Evolutionary conservation across 92 coral and sea anemone species (phyloP).

Genomic region (Parazoanthus darwini): DNA sequence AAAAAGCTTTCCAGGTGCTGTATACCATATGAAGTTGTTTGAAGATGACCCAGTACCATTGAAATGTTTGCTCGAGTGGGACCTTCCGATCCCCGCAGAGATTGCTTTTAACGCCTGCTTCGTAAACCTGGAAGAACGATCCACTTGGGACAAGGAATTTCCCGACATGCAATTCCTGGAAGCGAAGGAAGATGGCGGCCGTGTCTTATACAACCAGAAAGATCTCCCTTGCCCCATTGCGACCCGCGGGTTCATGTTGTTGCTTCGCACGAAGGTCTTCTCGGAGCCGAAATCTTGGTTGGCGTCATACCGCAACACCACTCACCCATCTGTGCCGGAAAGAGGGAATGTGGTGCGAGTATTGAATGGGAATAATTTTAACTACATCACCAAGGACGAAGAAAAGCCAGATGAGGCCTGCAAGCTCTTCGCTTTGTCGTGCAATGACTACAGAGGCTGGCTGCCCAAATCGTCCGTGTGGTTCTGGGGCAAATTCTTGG

Average conservation of each 20-base stretch:
- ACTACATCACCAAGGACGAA: conserved; percentile 26
- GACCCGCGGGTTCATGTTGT: conserved; percentile 13
- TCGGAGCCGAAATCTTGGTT: conserved; percentile 23
- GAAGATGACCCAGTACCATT: conserved; percentile 4
- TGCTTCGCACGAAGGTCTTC: background rate
- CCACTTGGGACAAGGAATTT: conserved; percentile 19
- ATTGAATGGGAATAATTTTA: conserved; percentile 13
- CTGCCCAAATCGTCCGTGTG: background rate
- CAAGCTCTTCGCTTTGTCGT: conserved; percentile 15
- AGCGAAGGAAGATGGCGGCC: conserved; percentile 31
- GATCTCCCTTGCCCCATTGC: background rate
- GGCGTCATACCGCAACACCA: conserved; percentile 8
- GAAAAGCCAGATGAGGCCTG: conserved; percentile 3
- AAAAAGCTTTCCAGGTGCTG: conserved; percentile 10
- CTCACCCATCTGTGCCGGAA: conserved; percentile 13
- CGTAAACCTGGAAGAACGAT: conserved; percentile 8
- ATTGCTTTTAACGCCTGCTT: background rate
- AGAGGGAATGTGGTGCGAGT: background rate
- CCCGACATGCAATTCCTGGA: conserved; percentile 20
- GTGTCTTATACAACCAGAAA: conserved; percentile 8
- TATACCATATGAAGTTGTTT: conserved; percentile 6
- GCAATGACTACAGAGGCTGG: conserved; percentile 18
- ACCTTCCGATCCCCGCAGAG: conserved; percentile 17
- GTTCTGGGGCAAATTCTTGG: conserved; percentile 6
- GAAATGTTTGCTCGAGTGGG: conserved; percentile 16